These are phyloP conservation scores for Seira ritae DNA, from an alignment of 2,888 invertebrate genomes.

Conservation along the genomic window DNA sequence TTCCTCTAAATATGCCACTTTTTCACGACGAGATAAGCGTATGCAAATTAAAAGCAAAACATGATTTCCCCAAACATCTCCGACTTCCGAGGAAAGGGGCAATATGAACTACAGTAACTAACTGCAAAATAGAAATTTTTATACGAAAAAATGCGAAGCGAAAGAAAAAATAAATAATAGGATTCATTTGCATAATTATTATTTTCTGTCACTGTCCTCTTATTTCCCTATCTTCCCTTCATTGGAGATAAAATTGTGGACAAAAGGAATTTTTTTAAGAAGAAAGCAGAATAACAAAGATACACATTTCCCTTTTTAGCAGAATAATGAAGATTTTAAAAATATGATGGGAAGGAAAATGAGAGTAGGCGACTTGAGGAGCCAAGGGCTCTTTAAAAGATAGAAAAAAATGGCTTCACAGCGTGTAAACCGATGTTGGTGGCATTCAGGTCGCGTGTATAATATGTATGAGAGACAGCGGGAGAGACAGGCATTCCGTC, in stretches of 20 bases:
- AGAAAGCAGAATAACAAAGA: constrained; percentile 16
- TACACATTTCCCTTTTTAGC: too few species aligned
- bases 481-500: too few species aligned
- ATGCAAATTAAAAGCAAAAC: constrained; percentile 25
- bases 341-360: constrained; percentile 17
- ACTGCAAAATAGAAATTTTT: too few species aligned
- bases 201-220: constrained; percentile 30
- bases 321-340: too few species aligned
- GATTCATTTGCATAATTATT: constrained; percentile 38
- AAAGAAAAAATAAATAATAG: constrained; percentile 14
- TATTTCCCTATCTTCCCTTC: neutral
- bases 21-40: neutral
- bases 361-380: constrained; percentile 30
- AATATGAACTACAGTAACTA: too few species aligned
- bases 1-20: constrained; percentile 3
- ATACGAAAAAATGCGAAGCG: too few species aligned
- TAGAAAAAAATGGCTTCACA: constrained; percentile 31
- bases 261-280: neutral
- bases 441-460: constrained; percentile 39
- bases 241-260: neutral
- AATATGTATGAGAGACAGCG: neutral
- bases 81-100: too few species aligned
- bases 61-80: neutral
- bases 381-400: neutral
- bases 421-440: constrained; percentile 26